These are phyloP conservation scores for Monarcha castaneiventris DNA, from an alignment of 2,113 vertebrate genomes.

Conservation along the genomic window DNA sequence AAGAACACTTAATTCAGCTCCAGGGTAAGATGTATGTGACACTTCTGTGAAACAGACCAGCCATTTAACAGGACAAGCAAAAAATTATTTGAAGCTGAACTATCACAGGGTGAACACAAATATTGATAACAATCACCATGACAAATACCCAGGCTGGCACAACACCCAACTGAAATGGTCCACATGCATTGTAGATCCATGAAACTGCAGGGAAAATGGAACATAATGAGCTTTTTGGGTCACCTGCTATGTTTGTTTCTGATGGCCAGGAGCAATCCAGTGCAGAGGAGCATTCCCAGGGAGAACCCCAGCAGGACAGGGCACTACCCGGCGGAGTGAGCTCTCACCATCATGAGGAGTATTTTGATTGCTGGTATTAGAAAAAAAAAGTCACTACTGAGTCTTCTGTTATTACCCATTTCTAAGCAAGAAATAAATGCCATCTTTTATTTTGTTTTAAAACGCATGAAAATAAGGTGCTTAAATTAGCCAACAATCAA, in stretches of 20 bases:
- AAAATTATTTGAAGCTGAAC: neutral
- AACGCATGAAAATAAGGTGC: neutral
- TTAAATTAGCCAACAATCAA: neutral
- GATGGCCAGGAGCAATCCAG: neutral
- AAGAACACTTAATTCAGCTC: neutral
- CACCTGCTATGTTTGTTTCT: neutral
- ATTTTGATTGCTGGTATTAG: neutral
- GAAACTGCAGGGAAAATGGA: neutral
- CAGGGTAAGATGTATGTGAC: neutral
- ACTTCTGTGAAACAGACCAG: neutral
- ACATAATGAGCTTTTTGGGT: neutral
- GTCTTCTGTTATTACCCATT: neutral
- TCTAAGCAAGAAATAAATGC: neutral
- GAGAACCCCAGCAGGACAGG: neutral
- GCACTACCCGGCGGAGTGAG: neutral
- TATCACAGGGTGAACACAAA: neutral
- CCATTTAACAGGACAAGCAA: neutral
- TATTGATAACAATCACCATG: rapidly evolving
- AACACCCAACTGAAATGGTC: neutral
- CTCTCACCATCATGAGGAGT: neutral
- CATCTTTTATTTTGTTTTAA: neutral
- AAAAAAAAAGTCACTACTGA: neutral
- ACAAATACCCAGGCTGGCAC: neutral
- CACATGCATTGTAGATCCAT: neutral
- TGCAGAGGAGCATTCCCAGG: neutral